Base-by-base conservation (phyloP, 2,113 vertebrate genomes). In the Thamnophis sirtalis region DNA sequence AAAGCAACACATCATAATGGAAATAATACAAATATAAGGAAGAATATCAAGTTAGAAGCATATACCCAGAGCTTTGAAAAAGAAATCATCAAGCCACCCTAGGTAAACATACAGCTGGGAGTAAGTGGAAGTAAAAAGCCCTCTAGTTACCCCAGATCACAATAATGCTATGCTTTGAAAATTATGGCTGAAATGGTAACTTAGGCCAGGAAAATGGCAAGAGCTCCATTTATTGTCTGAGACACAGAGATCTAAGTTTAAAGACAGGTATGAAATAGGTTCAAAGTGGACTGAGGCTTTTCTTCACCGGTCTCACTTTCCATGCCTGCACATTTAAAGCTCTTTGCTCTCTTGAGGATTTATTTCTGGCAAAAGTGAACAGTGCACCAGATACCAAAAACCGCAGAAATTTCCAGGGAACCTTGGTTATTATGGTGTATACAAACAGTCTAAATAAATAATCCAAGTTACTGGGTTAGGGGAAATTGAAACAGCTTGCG, bases 11-110 rank as follows among this genome's bases (percentile, higher is more conserved):
- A 80, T 5, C n/a, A 43, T 93, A 55, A 84, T 89, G 10, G 51
- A 87, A 55, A 8, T 92, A 87, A 55, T 95, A 94, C 94, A 84
- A 26, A 24, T 92, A 3, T 87, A 84, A 19, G 91, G 91, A 0
- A 91, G 58, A 93, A 63, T 13, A 56, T 51, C 68, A 87, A n/a
- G 50, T 3, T 22, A 19, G 4, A 56, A 56, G 19, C 55, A 56
- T 21, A 56, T 19, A 21, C 55, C 55, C 55, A 53, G 21, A 0
- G n/a, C n/a, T 91, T 94, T 0, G 53, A 0, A 84, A 91, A 0
- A 1, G 53, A 84, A 28, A 17, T 13, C 60, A 50, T 90, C 9
- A 85, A 9, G 63, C 63, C 80, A 91, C 24, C 21, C 4, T 43
- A 68, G 7, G 10, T 13, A 85, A 86, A 86, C 11, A 43, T 8